Evolutionary conservation across 2,113 vertebrate genomes (phyloP).

Genomic region (Cephalopterus ornatus): DNA sequence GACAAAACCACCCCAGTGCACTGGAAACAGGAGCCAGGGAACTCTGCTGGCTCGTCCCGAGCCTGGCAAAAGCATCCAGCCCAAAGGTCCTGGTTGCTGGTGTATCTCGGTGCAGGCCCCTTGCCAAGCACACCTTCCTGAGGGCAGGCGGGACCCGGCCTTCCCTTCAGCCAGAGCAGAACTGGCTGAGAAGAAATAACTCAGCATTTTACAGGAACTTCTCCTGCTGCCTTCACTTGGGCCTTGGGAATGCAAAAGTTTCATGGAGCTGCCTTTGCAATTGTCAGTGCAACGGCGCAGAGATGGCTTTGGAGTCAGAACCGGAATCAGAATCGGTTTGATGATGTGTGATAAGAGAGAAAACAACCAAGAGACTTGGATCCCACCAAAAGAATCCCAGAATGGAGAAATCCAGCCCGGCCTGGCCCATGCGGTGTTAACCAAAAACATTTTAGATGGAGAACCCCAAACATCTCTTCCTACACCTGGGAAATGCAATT

Average conservation of each 20-base stretch:
- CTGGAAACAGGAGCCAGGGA: not conserved
- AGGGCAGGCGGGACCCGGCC: accelerated
- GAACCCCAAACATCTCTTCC: not conserved
- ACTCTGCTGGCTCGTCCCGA: not conserved
- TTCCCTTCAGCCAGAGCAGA: not conserved
- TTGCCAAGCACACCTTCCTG: not conserved
- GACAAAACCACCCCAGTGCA: not conserved
- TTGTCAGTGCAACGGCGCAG: not conserved
- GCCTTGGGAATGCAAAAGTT: not conserved
- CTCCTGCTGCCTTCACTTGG: accelerated
- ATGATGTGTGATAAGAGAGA: not conserved
- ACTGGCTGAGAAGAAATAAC: not conserved
- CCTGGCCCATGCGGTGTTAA: accelerated
- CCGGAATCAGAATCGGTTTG: accelerated
- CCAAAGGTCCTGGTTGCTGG: not conserved
- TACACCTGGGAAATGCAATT: not conserved
- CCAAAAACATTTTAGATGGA: not conserved
- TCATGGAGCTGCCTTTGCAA: not conserved
- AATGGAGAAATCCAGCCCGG: not conserved
- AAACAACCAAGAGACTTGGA: not conserved
- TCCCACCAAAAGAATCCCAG: not conserved
- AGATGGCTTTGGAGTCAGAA: not conserved
- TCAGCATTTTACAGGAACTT: not conserved
- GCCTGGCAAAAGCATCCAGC: not conserved
- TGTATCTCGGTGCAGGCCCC: not conserved